Evolutionary conservation across 2,888 invertebrate genomes (phyloP).

Genomic region (Stenoptilia bipunctidactyla): DNA sequence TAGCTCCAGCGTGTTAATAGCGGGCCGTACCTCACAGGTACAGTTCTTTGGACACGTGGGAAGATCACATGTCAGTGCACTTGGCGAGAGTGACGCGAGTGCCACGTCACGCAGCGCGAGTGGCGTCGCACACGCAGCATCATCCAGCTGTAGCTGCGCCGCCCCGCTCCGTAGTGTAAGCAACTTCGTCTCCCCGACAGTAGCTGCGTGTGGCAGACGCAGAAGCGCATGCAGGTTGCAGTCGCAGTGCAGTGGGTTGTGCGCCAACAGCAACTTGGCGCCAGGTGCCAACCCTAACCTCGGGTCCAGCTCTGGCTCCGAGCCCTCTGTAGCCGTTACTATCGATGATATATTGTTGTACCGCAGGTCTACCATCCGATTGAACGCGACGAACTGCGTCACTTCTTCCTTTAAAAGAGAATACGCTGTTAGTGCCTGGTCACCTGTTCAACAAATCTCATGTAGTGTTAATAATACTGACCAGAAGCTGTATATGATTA

Average conservation of each 20-base stretch:
- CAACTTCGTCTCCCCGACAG: too few relatives aligned
- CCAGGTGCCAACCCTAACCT: too few relatives aligned
- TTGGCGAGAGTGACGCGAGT: background rate
- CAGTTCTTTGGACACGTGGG: background rate
- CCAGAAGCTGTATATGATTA: slow-evolving; percentile 17
- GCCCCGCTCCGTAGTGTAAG: background rate
- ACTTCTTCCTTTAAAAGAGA: too few relatives aligned
- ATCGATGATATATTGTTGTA: too few relatives aligned
- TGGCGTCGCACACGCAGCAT: background rate
- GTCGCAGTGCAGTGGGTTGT: slow-evolving; percentile 30
- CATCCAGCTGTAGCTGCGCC: background rate
- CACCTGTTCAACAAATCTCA: too few relatives aligned
- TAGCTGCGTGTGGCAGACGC: too few relatives aligned
- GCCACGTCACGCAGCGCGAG: background rate
- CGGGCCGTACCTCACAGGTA: background rate
- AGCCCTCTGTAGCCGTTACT: too few relatives aligned
- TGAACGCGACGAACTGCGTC: too few relatives aligned
- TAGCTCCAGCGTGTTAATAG: background rate
- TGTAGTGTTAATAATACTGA: too few relatives aligned
- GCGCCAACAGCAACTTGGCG: slow-evolving; percentile 21
- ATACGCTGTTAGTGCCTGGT: too few relatives aligned
- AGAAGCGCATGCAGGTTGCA: slow-evolving; percentile 23
- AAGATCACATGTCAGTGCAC: background rate
- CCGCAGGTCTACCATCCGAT: too few relatives aligned
- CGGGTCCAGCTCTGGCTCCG: too few relatives aligned